phyloP scores from a whole-genome alignment of 1,140 invertebrate species.

The Ceratitis capitata region DNA sequence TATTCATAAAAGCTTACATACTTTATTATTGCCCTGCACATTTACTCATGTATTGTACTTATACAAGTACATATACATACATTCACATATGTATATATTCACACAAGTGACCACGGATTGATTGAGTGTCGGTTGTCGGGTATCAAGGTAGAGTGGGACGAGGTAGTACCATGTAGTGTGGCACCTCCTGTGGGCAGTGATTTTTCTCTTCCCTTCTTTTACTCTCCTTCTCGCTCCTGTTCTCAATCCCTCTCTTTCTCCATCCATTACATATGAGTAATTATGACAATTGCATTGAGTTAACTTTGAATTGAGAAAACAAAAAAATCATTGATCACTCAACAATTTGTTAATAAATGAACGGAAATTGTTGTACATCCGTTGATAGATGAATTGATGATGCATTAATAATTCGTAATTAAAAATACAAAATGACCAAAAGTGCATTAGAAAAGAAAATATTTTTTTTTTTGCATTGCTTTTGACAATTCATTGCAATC shows the following conservation, averaged over 20 bases:
- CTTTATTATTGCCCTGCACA: not conserved
- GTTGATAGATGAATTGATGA: not conserved
- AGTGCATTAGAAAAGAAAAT: not conserved
- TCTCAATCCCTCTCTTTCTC: not conserved
- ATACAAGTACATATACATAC: not conserved
- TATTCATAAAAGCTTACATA: not conserved
- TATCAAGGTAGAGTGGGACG: too few relatives aligned
- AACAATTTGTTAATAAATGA: not conserved
- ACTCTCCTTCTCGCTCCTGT: not conserved
- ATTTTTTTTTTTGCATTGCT: too few relatives aligned
- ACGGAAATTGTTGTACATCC: slow-evolving; percentile 19
- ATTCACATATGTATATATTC: not conserved
- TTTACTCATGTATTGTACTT: not conserved
- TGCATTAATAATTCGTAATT: not conserved
- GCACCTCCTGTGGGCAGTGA: too few relatives aligned
- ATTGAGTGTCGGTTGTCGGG: not conserved
- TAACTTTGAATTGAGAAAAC: too few relatives aligned
- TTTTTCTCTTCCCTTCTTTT: too few relatives aligned
- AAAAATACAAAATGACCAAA: not conserved
- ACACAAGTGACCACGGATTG: not conserved
- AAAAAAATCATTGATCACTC: not conserved
- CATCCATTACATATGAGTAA: not conserved
- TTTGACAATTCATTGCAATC: too few relatives aligned
- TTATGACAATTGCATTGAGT: not conserved
- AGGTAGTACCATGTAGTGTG: too few relatives aligned